Conservation (phyloP, 2,797 vertebrate genomes). For the Sternotherus odoratus region DNA sequence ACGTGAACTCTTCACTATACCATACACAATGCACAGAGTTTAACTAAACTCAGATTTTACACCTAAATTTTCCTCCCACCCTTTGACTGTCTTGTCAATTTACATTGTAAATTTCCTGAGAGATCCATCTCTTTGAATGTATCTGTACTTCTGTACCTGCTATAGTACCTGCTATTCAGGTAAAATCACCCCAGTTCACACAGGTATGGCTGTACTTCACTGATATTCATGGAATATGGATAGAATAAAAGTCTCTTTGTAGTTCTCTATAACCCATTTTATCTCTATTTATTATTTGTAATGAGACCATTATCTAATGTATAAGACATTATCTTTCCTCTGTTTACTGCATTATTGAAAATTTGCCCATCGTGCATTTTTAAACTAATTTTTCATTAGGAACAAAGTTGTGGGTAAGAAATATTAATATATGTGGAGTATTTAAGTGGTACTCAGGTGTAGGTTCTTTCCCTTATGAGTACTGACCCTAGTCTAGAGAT, state of each 20-base stretch:
- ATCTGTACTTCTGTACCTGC: background rate
- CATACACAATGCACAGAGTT: background rate
- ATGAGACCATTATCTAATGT: background rate
- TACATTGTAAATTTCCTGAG: background rate
- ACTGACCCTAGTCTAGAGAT: background rate
- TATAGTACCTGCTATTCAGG: background rate
- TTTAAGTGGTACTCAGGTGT: background rate
- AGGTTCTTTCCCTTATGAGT: background rate
- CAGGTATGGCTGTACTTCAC: background rate
- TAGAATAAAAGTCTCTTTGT: accelerated
- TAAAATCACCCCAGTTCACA: background rate
- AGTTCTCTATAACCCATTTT: accelerated
- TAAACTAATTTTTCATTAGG: background rate
- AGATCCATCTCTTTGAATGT: background rate
- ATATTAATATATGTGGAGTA: background rate
- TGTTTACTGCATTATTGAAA: background rate
- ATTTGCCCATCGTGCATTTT: background rate
- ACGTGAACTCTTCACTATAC: background rate
- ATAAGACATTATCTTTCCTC: background rate
- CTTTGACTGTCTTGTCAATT: background rate
- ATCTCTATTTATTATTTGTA: background rate
- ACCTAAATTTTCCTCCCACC: background rate
- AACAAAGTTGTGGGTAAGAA: background rate
- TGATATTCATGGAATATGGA: background rate
- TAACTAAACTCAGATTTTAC: background rate